Base-by-base conservation (phyloP, 1,140 invertebrate species). In the Copidosoma floridanum region DNA sequence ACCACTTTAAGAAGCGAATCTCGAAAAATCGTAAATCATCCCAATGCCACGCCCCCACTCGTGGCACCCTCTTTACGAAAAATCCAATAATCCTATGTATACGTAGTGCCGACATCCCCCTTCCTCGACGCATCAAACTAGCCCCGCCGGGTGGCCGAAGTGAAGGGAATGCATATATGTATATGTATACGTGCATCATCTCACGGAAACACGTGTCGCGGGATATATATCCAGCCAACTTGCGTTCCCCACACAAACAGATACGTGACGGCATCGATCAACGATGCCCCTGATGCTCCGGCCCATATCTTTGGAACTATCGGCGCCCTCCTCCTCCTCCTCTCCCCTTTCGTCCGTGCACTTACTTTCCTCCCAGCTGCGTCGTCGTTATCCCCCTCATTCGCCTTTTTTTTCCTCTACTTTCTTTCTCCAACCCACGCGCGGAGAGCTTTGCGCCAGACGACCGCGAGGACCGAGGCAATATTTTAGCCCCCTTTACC, bases 401-500 rank as follows among this genome's bases (percentile, higher is more conserved):
- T 50, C 57, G 26, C 54, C 32, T 37, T 51, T 63, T 63, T 61
- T 52, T 6, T 18, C 12, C n/a, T n/a, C n/a, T n/a, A n/a, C n/a
- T 23, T n/a, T 50, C 20, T 53, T 52, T 32, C 37, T 54, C 46
- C 58, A 35, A 43, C 44, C 2, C 20, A 61, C 47, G 52, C 58
- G 54, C 53, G 57, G n/a, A n/a, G n/a, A n/a, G n/a, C n/a, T n/a
- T n/a, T n/a, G n/a, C n/a, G n/a, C n/a, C n/a, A n/a, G n/a, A n/a
- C n/a, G n/a, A n/a, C n/a, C n/a, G n/a, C n/a, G n/a, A n/a, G n/a
- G n/a, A n/a, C n/a, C 40, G 38, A 47, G 59, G 50, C 63, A 61
- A 64, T 64, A 64, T 63, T 64, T 57, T 63, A 59, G 51, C 41
- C 60, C 58, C 61, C 54, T 64, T 63, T 59, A 65, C 56, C 35